Evolutionary conservation across 2,113 vertebrate genomes (phyloP), one percentile per base, ranked within the genome.

Genomic region (Lota lota): DNA sequence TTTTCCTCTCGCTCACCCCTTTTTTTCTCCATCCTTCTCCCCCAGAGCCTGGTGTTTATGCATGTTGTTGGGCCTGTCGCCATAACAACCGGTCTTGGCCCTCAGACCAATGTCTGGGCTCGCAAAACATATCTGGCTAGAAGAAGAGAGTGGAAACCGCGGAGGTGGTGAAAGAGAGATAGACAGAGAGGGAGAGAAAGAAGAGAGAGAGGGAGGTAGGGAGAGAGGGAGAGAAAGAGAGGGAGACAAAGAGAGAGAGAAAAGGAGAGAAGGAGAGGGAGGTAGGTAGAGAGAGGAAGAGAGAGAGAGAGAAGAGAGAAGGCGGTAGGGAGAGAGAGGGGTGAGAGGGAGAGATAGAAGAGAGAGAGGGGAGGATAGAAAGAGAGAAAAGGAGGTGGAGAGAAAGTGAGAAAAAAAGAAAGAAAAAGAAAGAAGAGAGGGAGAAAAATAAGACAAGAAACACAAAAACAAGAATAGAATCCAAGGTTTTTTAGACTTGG

Each of bases 71-170:
- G 63, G 67, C 56, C 70, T 65, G 80, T 83, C 73, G 24, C 86
- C 85, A 85, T 86, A 73, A 80, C 24, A 75, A 88, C 85, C 53
- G 56, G 56, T 82, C 70, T 70, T 70, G 79, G 77, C 82, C 69
- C 75, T 72, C 68, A 71, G 68, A 72, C 79, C 57, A 60, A 74
- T 1, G 75, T 33, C 60, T 62, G 60, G 60, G 60, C 60, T 62
- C 60, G 16, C 22, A 17, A 69, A 79, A 70, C 80, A 81, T 81
- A 82, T 86, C 82, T 84, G 72, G 74, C 82, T 84, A 70, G 74
- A 71, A 72, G 75, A 78, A 73, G 71, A 36, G 78, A 80, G 75
- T 88, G 84, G 84, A 87, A 88, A 86, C 2, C 64, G 66, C 73
- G 69, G 79, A 17, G 5, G 61, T 28, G 24, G 57, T 20, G 60